Evolutionary conservation across 2,888 invertebrate species (phyloP).

Genomic region (Philonicus albiceps): DNA sequence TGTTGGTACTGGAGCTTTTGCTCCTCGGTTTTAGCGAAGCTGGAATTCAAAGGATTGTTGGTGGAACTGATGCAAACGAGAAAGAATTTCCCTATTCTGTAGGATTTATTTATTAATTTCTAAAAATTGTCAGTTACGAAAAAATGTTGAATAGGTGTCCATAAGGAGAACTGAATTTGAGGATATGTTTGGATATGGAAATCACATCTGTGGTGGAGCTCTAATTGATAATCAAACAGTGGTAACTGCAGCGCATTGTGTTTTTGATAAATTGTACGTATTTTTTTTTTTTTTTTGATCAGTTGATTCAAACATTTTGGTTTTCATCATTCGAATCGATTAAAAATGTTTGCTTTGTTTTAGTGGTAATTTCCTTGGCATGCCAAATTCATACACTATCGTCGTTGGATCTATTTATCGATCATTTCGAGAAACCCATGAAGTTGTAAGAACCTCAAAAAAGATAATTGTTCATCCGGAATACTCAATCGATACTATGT

Average conservation of each 20-base stretch:
- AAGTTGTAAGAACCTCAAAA: not conserved
- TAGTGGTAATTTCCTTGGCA: constrained; percentile 10
- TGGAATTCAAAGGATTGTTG: constrained; percentile 11
- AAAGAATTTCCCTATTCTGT: constrained; percentile 19
- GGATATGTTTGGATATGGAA: constrained; percentile 23
- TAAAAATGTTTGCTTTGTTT: not conserved
- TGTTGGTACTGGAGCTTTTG: not conserved
- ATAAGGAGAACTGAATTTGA: constrained; percentile 29
- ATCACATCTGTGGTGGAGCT: constrained; percentile 32
- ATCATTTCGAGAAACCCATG: constrained; percentile 6
- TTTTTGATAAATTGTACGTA: constrained; percentile 15
- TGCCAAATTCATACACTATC: constrained; percentile 7
- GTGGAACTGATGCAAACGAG: constrained; percentile 10
- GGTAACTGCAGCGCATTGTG: constrained; percentile 19
- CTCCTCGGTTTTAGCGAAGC: not conserved
- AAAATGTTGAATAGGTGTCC: not conserved
- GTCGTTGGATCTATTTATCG: constrained; percentile 21
- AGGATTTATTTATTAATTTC: not conserved
- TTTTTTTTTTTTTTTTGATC: no score
- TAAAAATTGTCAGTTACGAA: not conserved
- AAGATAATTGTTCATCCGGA: constrained; percentile 9
- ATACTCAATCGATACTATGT: constrained; percentile 6
- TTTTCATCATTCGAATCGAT: no score
- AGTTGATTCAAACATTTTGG: no score
- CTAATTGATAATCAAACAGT: constrained; percentile 17